Conservation (phyloP, 2,113 vertebrate species). For the Ammodytes dubius region DNA sequence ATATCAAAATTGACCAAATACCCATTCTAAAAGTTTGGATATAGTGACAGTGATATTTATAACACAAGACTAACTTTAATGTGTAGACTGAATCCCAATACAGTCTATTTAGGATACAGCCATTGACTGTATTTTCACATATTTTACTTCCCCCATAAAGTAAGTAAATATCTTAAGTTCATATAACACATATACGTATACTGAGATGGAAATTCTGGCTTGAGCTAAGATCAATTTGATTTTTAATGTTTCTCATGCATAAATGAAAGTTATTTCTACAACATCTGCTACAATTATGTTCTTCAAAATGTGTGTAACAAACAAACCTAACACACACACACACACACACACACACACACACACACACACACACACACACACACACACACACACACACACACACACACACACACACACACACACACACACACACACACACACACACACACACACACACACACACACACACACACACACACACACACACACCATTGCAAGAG, state of each 20-base stretch:
- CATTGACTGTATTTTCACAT: too few species aligned
- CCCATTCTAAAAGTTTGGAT: neutral
- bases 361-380: slow-evolving; percentile 41
- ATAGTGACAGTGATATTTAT: neutral
- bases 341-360: neutral
- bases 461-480: slow-evolving; percentile 54
- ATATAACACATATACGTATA: neutral
- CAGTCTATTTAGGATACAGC: too few species aligned
- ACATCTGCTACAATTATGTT: slow-evolving; percentile 2
- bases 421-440: slow-evolving; percentile 34
- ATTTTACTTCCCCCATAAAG: neutral
- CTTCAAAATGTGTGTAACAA: slow-evolving; percentile 14
- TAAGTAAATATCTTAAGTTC: neutral
- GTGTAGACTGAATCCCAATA: neutral
- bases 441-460: slow-evolving; percentile 47
- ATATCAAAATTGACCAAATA: neutral
- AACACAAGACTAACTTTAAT: neutral
- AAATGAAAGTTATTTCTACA: neutral
- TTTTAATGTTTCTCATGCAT: neutral
- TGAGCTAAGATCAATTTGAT: neutral
- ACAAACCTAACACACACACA: slow-evolving; percentile 34
- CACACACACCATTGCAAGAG: slow-evolving; percentile 60
- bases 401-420: slow-evolving; percentile 14
- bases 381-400: slow-evolving; percentile 47
- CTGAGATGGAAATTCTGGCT: neutral